These are phyloP conservation scores for Euwallacea similis DNA, from an alignment of 1,140 invertebrate genomes.

Conservation along the genomic window DNA sequence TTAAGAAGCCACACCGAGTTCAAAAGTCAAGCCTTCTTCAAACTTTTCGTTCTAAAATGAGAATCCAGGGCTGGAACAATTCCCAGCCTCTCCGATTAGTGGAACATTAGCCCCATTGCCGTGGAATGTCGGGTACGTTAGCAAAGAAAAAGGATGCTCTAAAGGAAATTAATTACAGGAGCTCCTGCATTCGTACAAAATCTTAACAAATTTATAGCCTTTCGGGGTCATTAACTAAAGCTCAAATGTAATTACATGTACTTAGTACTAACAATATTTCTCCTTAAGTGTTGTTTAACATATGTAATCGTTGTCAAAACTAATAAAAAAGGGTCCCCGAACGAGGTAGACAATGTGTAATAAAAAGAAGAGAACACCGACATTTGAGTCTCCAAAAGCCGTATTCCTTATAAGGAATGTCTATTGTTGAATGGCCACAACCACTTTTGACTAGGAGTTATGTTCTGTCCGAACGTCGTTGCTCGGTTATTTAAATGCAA, in stretches of 20 bases:
- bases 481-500: slow-evolving; percentile 22
- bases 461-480: slow-evolving; percentile 19
- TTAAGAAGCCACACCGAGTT: too few species aligned
- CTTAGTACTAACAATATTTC: slow-evolving; percentile 25
- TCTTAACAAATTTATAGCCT: slow-evolving; percentile 23
- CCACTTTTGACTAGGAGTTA: slow-evolving; percentile 26
- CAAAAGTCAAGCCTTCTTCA: too few species aligned
- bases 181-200: too few species aligned
- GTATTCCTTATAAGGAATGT: slow-evolving; percentile 31
- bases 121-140: not conserved
- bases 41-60: too few species aligned
- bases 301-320: slow-evolving; percentile 28
- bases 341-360: slow-evolving; percentile 35
- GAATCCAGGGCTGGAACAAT: too few species aligned
- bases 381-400: slow-evolving; percentile 28
- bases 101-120: not conserved
- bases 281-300: slow-evolving; percentile 29
- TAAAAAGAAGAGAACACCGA: slow-evolving; percentile 36
- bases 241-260: slow-evolving; percentile 24
- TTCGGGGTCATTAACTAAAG: slow-evolving; percentile 17
- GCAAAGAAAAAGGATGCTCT: too few species aligned
- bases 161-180: too few species aligned
- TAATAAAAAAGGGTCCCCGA: slow-evolving; percentile 30
- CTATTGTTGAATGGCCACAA: slow-evolving; percentile 32
- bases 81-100: too few species aligned